phyloP scores from a whole-genome alignment of 2,797 vertebrate genomes.

The Picus viridis region DNA sequence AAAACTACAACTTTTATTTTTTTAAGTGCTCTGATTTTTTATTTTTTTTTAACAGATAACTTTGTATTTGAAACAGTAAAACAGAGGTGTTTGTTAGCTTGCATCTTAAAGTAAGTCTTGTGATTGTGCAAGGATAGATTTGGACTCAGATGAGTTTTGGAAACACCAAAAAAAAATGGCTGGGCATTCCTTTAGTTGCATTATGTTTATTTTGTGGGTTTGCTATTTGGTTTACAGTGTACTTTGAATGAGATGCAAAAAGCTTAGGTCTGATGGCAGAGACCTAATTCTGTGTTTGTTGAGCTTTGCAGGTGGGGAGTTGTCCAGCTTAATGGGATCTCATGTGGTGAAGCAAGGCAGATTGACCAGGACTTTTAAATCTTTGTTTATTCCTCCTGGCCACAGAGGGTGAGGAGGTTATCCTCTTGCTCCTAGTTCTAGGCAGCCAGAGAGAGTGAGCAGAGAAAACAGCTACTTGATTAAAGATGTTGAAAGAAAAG shows the following conservation, averaged over 20 bases:
- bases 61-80: slow-evolving; percentile 55
- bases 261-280: neutral
- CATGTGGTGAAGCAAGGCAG: neutral
- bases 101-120: slow-evolving; percentile 54
- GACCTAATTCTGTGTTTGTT: neutral
- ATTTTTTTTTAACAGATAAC: slow-evolving; percentile 34
- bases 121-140: slow-evolving; percentile 47
- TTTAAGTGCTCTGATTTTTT: slow-evolving; percentile 58
- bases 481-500: neutral
- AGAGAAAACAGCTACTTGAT: neutral
- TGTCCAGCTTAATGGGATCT: neutral
- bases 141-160: neutral
- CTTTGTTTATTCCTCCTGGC: neutral
- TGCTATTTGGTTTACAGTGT: neutral
- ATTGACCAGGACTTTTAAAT: neutral
- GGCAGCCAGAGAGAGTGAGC: neutral
- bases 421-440: neutral
- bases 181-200: neutral
- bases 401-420: neutral
- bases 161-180: neutral
- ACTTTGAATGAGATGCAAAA: neutral
- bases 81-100: slow-evolving; percentile 61
- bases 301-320: neutral
- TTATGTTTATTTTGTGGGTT: neutral
- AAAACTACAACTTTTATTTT: slow-evolving; percentile 58